Base-by-base conservation (phyloP, 2,888 invertebrate species). In the Cryptophagus acutangulus region DNA sequence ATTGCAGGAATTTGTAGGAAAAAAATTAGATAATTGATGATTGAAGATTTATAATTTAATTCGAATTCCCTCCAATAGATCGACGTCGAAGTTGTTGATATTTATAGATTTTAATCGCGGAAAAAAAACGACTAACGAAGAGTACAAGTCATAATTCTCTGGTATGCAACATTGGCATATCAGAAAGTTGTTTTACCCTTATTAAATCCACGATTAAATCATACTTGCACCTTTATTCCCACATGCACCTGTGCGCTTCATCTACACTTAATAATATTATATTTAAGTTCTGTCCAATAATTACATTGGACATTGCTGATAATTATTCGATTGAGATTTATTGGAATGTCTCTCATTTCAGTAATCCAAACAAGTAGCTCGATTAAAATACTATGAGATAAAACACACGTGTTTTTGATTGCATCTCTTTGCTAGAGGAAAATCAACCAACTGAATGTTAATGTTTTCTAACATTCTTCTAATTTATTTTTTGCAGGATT, bases 301-400 rank as follows among this genome's bases (percentile, higher is more conserved):
- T 52, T 51, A 52, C 33, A 43, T 41, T 41, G 48, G n/a, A 39
- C 50, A 45, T 52, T 36, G 40, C 43, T 40, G 46, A 49, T 53
- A 50, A 52, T 55, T 51, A 50, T 50, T 48, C 40, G n/a, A 18
- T 31, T 24, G 49, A 51, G 54, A 54, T 56, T 56, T 56, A 56
- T 55, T 40, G 51, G 55, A 55, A 57, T 52, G n/a, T n/a, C n/a
- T n/a, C 46, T 46, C 44, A 54, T 52, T 57, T 51, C 47, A 52
- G 49, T 43, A 44, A 51, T 48, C 41, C 36, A 30, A 41, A 48
- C 39, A 36, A 41, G 45, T 40, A 42, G 43, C 35, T 34, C 40
- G n/a, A n/a, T n/a, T n/a, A n/a, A n/a, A n/a, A n/a, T n/a, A n/a
- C n/a, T n/a, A n/a, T n/a, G n/a, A n/a, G n/a, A n/a, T n/a, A n/a